A percentile compares a stretch with the other conserved stretches of the same genome.
These are phyloP conservation scores for Auanema freiburgensis DNA, from an alignment of 2,888 invertebrate genomes.

Conservation along the genomic window DNA sequence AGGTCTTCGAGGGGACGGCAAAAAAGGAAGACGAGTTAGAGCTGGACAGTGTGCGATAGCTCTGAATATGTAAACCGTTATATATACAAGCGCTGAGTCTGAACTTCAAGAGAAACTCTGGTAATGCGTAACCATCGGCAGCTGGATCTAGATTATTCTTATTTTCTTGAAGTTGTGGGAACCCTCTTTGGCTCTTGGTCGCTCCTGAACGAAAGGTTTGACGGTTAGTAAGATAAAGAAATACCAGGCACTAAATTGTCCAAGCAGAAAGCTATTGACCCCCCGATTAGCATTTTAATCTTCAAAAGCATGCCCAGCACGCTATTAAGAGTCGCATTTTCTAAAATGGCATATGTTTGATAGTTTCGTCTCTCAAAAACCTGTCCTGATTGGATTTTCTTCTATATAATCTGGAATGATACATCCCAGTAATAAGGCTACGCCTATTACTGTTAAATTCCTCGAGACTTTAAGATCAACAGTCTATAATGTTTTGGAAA, in stretches of 20 bases:
- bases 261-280: constrained; percentile 65
- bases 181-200: constrained; percentile 46
- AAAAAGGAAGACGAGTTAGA: too few relatives aligned
- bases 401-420: constrained; percentile 43
- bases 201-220: constrained; percentile 30
- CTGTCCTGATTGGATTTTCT: constrained; percentile 32
- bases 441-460: constrained; percentile 51
- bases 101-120: constrained; percentile 10
- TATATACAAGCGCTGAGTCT: too few relatives aligned
- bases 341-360: constrained; percentile 6
- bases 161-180: constrained; percentile 21
- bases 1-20: too few relatives aligned
- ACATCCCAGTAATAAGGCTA: constrained; percentile 44
- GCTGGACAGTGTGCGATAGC: too few relatives aligned
- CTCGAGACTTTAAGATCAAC: constrained; percentile 39
- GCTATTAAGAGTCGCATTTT: constrained; percentile 35
- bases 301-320: constrained; percentile 44
- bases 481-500: constrained; percentile 17
- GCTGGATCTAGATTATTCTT: constrained; percentile 10
- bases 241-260: constrained; percentile 62
- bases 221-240: neutral
- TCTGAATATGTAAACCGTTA: too few relatives aligned
- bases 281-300: constrained; percentile 65
- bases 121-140: constrained; percentile 26
- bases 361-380: neutral